Base-by-base conservation (phyloP, 2,888 invertebrate species). In the Clitarchus hookeri region DNA sequence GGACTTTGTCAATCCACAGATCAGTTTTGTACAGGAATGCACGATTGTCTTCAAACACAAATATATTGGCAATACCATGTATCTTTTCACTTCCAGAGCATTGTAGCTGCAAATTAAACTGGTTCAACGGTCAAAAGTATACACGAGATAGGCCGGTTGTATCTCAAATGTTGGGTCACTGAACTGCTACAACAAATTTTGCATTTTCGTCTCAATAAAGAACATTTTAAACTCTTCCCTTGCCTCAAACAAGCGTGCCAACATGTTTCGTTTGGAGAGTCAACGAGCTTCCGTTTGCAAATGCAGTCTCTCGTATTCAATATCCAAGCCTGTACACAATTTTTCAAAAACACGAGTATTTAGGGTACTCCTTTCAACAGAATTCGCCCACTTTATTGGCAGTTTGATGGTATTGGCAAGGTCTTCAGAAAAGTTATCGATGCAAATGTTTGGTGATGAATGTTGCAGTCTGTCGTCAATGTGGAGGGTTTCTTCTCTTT, bases 81-180 rank as follows among this genome's bases (percentile, higher is more conserved):
- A 78, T 16, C n/a, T 12, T 78, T 78, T 78, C 78, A 23, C 26
- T 78, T 23, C 11, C 13, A 78, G 78, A 78, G 26, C 78, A 11
- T 26, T 3, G 78, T 19, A 78, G 78, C 11, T 78, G 78, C 78
- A 78, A 78, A 78, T 78, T 78, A 0, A 78, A 2, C 0, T 78
- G 26, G 78, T 78, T 78, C 78, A 78, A 78, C 2, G 11, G 78
- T 1, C 26, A 78, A 78, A 78, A 78, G n/a, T 23, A 78, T 78
- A 0, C 78, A 78, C 78, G 78, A 78, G 78, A 78, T 78, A 78
- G 78, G 78, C 78, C 78, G 19, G 78, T 23, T 78, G 78, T 78
- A 78, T n/a, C n/a, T 19, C 78, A 78, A 78, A 1, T 78, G 11
- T 78, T 23, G n/a, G 4, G n/a, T 78, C 78, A 8, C 78, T 16